Evolutionary conservation across 2,113 vertebrate species (phyloP).

Genomic region (Macrotis lagotis): DNA sequence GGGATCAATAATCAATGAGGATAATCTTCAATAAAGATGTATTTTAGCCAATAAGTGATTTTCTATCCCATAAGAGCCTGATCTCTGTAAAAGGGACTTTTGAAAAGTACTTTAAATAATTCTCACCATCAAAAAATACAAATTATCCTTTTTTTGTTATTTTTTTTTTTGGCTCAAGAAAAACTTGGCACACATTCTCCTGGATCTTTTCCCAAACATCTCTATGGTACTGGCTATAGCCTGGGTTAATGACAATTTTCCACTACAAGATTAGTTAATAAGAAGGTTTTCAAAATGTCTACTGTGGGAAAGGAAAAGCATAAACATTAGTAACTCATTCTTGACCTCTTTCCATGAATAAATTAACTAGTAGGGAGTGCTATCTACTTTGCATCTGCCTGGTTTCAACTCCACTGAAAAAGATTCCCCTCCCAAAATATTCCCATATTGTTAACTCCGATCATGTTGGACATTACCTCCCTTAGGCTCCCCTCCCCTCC

Average conservation of each 20-base stretch:
- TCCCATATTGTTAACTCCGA: not conserved
- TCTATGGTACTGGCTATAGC: slow-evolving; percentile 15
- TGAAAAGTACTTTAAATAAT: slow-evolving; percentile 35
- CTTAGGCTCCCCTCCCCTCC: not conserved
- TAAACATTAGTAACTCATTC: not conserved
- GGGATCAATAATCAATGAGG: slow-evolving; percentile 10
- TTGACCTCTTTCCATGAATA: slow-evolving; percentile 26
- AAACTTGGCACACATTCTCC: slow-evolving; percentile 39
- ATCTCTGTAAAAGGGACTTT: slow-evolving; percentile 32
- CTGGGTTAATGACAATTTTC: slow-evolving; percentile 46
- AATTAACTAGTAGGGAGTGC: not conserved
- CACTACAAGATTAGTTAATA: slow-evolving; percentile 42
- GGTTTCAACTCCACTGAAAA: not conserved
- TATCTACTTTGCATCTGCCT: not conserved
- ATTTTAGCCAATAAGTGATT: slow-evolving; percentile 31
- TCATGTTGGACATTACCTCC: not conserved
- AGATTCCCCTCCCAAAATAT: not conserved
- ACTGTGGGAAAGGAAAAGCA: not conserved
- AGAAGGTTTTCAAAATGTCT: not conserved
- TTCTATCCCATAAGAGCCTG: not conserved
- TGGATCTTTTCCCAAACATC: slow-evolving; percentile 30
- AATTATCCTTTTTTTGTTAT: slow-evolving; percentile 43
- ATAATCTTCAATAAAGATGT: not conserved
- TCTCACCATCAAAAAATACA: slow-evolving; percentile 5
- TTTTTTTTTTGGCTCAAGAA: slow-evolving; percentile 45